Evolutionary conservation across 2,797 vertebrate genomes (phyloP).

Genomic region (Chrysocyon brachyurus): DNA sequence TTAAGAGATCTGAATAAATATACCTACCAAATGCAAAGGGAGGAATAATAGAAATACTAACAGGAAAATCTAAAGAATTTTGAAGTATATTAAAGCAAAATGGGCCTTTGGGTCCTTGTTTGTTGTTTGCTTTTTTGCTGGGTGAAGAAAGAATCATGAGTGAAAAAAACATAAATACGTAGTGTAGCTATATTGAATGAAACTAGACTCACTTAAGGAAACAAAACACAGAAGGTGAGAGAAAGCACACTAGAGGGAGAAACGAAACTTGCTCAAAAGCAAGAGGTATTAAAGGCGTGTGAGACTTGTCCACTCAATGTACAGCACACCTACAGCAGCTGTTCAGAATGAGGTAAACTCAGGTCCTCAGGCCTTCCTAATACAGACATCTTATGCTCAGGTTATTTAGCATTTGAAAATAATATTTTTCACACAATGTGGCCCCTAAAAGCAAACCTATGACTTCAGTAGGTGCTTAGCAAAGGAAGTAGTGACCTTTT

Average conservation of each 20-base stretch:
- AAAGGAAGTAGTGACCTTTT: background rate
- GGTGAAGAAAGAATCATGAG: background rate
- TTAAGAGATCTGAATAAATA: background rate
- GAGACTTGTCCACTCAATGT: background rate
- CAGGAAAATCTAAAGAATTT: background rate
- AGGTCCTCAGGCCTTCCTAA: background rate
- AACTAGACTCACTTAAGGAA: background rate
- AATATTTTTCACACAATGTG: background rate
- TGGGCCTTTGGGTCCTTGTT: background rate
- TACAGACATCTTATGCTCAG: background rate
- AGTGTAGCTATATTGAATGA: background rate
- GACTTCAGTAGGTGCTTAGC: background rate
- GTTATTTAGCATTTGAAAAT: background rate
- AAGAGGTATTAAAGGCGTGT: background rate
- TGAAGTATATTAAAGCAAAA: background rate
- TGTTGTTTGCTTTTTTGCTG: background rate
- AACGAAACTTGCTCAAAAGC: background rate
- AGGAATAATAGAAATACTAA: background rate
- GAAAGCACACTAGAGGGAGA: background rate
- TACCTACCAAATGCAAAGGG: background rate
- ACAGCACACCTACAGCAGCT: background rate
- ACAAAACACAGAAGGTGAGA: background rate
- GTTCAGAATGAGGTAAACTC: background rate
- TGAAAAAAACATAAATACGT: background rate
- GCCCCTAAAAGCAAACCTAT: background rate